These are phyloP conservation scores for Lithobates sylvaticus DNA, from an alignment of 2,797 vertebrate species.

Conservation along the genomic window DNA sequence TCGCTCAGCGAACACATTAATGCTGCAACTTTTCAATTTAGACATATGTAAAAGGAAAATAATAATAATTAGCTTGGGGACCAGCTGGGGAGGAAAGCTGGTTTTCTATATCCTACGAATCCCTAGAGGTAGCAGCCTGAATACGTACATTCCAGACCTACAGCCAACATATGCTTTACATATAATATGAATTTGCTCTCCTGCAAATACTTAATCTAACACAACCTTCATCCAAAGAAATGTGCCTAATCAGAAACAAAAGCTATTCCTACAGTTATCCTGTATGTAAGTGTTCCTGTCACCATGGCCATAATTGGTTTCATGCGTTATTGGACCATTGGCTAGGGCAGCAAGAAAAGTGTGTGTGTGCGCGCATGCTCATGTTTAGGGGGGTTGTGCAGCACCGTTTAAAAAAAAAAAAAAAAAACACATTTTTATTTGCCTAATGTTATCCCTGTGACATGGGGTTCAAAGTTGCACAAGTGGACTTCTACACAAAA, in stretches of 20 bases:
- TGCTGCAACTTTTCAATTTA: background rate
- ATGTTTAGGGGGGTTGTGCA: no score
- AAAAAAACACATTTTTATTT: no score
- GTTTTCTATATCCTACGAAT: background rate
- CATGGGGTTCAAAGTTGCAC: no score
- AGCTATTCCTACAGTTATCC: no score
- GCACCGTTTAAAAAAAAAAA: no score
- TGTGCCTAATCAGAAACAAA: background rate
- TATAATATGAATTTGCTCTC: background rate
- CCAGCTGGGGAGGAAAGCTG: background rate
- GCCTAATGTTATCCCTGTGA: no score
- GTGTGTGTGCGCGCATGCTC: no score
- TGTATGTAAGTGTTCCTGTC: no score
- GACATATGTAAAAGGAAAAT: background rate
- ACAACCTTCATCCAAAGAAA: background rate
- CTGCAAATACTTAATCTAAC: background rate
- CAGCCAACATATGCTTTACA: background rate
- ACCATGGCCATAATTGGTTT: no score
- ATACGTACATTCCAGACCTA: background rate
- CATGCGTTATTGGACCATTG: no score
- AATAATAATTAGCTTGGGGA: background rate
- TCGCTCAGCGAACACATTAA: background rate
- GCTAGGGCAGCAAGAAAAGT: no score
- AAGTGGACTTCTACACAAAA: no score
- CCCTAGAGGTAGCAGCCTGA: background rate